Evolutionary conservation across 2,113 vertebrate genomes (phyloP).

Genomic region (Cisticola juncidis): DNA sequence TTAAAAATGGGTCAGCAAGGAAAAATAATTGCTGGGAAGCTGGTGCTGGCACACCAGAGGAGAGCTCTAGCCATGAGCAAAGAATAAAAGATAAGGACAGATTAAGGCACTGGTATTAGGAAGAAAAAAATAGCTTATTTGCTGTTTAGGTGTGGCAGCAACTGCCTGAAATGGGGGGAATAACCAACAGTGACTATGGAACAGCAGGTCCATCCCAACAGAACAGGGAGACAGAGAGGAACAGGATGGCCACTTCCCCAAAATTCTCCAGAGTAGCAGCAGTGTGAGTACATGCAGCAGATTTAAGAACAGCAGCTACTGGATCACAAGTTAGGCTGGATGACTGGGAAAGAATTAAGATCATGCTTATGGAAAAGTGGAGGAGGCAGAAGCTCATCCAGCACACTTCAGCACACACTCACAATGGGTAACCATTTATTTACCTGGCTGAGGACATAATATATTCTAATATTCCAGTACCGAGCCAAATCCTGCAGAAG

Average conservation of each 20-base stretch:
- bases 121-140: not conserved
- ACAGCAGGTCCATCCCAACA: not conserved
- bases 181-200: not conserved
- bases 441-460: constrained; percentile 82
- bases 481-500: constrained; percentile 74
- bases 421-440: not conserved
- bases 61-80: not conserved
- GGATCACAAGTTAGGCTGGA: not conserved
- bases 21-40: constrained; percentile 18
- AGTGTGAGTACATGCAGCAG: not conserved
- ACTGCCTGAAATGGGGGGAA: not conserved
- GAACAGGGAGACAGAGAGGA: not conserved
- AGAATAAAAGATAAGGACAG: not conserved
- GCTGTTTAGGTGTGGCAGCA: not conserved
- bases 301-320: not conserved
- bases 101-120: not conserved
- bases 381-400: not conserved
- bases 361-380: not conserved
- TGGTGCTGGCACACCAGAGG: not conserved
- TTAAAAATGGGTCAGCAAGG: constrained; percentile 45
- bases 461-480: constrained; percentile 78
- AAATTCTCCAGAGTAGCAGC: not conserved
- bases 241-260: not conserved
- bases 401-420: not conserved
- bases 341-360: not conserved